A percentile compares a stretch with the other conserved stretches of the same genome.
These are phyloP conservation scores for Tachyglossus aculeatus DNA, from an alignment of 2,797 vertebrate species.

Conservation along the genomic window DNA sequence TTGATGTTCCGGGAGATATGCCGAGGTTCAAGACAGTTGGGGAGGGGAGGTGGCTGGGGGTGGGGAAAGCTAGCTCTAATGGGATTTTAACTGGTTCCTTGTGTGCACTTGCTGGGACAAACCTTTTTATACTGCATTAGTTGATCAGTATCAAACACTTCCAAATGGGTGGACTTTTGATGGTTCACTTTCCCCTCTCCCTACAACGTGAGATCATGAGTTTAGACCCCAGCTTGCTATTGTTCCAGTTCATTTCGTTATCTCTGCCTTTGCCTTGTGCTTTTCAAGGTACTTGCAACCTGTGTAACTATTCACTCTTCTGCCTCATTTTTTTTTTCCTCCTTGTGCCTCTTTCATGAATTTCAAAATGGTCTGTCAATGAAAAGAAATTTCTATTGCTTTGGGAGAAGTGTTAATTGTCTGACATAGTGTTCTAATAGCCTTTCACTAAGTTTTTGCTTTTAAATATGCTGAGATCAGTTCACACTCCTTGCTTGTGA, in stretches of 20 bases:
- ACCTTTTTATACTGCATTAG: conserved; percentile 2
- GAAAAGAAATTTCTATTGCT: conserved; percentile 56
- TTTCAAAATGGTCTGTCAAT: conserved; percentile 62
- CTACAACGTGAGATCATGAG: background rate
- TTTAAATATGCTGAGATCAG: conserved; percentile 63
- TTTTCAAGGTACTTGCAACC: conserved; percentile 51
- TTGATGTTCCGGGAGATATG: background rate
- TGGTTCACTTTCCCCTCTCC: background rate
- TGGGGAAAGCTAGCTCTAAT: conserved; percentile 14
- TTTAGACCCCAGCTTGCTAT: conserved; percentile 19
- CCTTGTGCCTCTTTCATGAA: conserved; percentile 60
- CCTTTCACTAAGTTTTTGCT: conserved; percentile 61
- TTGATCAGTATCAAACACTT: background rate
- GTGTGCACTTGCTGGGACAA: background rate
- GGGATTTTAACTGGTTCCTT: background rate
- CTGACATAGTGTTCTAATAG: conserved; percentile 64
- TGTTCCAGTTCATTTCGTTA: conserved; percentile 38
- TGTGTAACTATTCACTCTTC: conserved; percentile 47
- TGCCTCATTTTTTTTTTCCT: conserved; percentile 44
- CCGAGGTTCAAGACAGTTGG: conserved; percentile 7
- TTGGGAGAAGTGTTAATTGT: conserved; percentile 71
- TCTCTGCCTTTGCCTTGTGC: conserved; percentile 46
- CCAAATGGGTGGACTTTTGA: background rate
- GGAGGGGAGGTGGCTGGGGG: background rate
- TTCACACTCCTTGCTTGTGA: conserved; percentile 53